Evolutionary conservation across 2,888 invertebrate species (phyloP).

Genomic region (Linnaemya tessellans): DNA sequence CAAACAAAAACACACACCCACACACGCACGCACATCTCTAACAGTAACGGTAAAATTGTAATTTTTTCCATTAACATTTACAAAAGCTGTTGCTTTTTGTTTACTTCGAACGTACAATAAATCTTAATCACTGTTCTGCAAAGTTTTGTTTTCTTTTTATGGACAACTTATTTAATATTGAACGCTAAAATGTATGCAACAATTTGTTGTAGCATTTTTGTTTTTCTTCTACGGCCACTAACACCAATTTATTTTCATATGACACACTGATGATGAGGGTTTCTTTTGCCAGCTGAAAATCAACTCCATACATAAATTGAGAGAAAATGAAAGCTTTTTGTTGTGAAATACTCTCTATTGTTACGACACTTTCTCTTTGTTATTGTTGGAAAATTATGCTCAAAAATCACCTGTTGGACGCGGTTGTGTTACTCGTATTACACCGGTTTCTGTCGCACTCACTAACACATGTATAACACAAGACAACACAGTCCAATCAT

Average conservation of each 20-base stretch:
- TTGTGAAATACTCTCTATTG: not conserved
- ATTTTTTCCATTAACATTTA: constrained; percentile 38
- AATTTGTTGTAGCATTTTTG: constrained; percentile 71
- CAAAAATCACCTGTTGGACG: constrained; percentile 64
- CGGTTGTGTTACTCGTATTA: constrained; percentile 6
- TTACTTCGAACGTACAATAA: constrained; percentile 26
- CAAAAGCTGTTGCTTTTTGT: constrained; percentile 55
- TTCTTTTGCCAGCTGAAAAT: constrained; percentile 74
- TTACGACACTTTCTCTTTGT: not conserved
- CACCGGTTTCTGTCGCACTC: constrained; percentile 32
- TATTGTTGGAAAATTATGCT: not conserved
- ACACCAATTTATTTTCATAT: not conserved
- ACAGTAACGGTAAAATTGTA: constrained; percentile 15
- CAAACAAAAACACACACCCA: not conserved
- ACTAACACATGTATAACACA: constrained; percentile 14
- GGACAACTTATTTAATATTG: constrained; percentile 60
- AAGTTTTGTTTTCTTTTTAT: constrained; percentile 18
- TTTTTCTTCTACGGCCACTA: constrained; percentile 13
- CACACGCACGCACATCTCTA: not conserved
- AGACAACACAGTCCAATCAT: not conserved
- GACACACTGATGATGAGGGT: not conserved
- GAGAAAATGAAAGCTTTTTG: constrained; percentile 44
- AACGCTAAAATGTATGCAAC: constrained; percentile 79
- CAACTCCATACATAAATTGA: constrained; percentile 77
- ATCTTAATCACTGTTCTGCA: constrained; percentile 38